These are phyloP conservation scores for Daktulosphaira vitifoliae DNA, from an alignment of 1,140 invertebrate genomes.

Conservation along the genomic window DNA sequence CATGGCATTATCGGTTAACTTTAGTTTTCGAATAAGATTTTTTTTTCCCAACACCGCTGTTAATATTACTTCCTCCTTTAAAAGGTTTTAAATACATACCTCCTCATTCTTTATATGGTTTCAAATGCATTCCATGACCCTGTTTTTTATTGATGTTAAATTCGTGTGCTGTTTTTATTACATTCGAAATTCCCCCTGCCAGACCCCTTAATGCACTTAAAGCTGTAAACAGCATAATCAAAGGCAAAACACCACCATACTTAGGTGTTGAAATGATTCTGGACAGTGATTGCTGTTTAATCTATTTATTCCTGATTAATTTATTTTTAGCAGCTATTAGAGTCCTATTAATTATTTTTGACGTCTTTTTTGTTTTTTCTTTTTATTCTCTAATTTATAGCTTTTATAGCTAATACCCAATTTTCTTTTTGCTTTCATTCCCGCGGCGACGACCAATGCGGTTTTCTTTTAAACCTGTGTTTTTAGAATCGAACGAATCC, in stretches of 20 bases:
- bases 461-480: slow-evolving; percentile 42
- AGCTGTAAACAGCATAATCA: background rate
- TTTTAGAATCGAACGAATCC: slow-evolving; percentile 42
- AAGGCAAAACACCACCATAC: background rate
- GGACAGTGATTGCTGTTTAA: background rate
- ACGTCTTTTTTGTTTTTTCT: background rate
- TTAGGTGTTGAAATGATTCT: background rate
- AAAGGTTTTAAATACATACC: background rate
- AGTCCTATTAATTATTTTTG: background rate
- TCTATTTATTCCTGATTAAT: background rate
- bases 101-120: background rate
- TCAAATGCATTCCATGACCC: background rate
- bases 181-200: background rate
- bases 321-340: background rate
- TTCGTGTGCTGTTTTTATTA: background rate
- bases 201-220: background rate
- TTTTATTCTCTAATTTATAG: background rate
- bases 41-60: no score
- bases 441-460: slow-evolving; percentile 39
- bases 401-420: slow-evolving; percentile 35
- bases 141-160: background rate
- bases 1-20: background rate
- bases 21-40: background rate
- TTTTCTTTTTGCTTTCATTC: slow-evolving; percentile 42
- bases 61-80: background rate